phyloP scores from a whole-genome alignment of 2,113 vertebrate species.

The Cyrtonyx montezumae region DNA sequence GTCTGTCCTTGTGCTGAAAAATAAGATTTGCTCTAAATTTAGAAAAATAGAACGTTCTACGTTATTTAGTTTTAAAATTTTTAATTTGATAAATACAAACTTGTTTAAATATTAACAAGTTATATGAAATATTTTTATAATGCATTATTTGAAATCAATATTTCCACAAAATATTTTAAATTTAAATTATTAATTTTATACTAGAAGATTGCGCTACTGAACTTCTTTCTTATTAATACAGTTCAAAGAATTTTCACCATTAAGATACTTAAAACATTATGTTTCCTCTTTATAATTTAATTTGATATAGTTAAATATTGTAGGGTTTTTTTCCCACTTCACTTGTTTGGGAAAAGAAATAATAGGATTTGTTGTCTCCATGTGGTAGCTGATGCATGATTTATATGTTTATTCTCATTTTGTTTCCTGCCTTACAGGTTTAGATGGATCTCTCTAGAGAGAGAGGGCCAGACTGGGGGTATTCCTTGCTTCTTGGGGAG shows the following conservation, averaged over 20 bases:
- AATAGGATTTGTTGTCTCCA: background rate
- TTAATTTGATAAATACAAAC: background rate
- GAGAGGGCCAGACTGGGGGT: background rate
- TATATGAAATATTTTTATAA: background rate
- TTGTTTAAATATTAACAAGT: background rate
- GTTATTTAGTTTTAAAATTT: background rate
- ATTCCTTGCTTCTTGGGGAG: background rate
- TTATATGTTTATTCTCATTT: background rate
- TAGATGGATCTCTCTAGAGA: background rate
- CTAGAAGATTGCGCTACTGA: background rate
- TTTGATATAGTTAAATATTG: background rate
- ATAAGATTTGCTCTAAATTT: background rate
- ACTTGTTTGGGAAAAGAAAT: background rate
- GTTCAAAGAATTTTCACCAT: background rate
- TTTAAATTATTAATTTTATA: background rate
- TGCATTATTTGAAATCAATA: background rate
- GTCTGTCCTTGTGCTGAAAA: background rate
- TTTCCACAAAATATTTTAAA: background rate
- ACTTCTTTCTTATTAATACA: background rate
- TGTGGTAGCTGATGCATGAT: background rate
- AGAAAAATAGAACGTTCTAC: background rate
- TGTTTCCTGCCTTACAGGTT: background rate
- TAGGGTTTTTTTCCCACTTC: background rate
- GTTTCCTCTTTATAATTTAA: background rate
- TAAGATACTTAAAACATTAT: background rate